Base-by-base conservation (phyloP, 2,113 vertebrate species). In the Phalacrocorax pelagicus region DNA sequence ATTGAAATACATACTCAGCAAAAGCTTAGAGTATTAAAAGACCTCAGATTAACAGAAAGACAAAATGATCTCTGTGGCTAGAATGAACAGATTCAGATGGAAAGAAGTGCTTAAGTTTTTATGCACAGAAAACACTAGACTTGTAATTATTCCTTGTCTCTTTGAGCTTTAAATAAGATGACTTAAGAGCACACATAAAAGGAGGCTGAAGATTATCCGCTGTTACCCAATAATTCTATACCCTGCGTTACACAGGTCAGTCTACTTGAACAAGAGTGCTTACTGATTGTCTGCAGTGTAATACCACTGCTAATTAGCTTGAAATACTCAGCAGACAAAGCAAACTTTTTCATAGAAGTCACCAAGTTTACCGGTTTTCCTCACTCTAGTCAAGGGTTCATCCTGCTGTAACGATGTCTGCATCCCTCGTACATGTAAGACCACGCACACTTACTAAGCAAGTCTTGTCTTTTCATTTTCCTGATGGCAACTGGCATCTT, bases 401-500 rank as follows among this genome's bases (percentile, higher is more conserved):
- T 5, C 8, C 2, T 1, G 10, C 67, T 29, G 15, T 12, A 15
- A 2, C 1, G 5, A 12, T 2, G 12, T 1, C 49, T 13, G 22
- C 32, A 8, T 1, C 29, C 29, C 44, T 34, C 2, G 2, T 59
- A 40, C 23, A 8, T 1, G 1, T 1, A 6, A 32, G n/a, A 1
- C 38, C 77, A 9, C 6, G 1, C 16, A 14, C 59, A 84, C 97
- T 96, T 63, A 97, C 97, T 65, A 6, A 97, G 78, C 70, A 97
- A 71, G 9, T 97, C 97, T 11, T 89, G 92, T 20, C 96, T 91
- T 6, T 30, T 96, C 96, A 97, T 97, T 34, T 92, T 97, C 67
- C 96, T 81, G 57, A 98, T n/a, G 19, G 95, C 94, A 16, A 81
- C 51, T 0, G 97, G 97, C 90, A 97, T 80, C 70, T 88, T 95